Evolutionary conservation across 2,888 invertebrate genomes (phyloP), one percentile per base, ranked within the genome.

Genomic region (Tetanocera ferruginea): DNA sequence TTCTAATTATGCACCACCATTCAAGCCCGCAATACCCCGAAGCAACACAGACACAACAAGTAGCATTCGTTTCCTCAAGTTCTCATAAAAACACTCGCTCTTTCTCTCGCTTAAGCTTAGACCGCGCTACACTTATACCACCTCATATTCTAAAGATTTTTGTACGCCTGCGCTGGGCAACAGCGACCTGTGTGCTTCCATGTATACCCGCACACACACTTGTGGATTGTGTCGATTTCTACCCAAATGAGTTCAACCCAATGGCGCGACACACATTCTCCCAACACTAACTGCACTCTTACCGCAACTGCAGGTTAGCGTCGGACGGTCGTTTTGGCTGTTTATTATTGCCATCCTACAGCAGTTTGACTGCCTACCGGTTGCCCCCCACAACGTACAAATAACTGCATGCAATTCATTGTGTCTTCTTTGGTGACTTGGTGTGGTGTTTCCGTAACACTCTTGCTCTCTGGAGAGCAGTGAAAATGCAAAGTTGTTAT

Each of bases 11-110:
- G 60, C 55, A 70, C 76, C 67, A 71, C 76, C 67, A 71, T 72
- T 23, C 5, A 25, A 76, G 64, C 77, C 72, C 71, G 51, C 66
- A 72, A 70, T 62, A 71, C 49, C 76, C 79, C 78, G 69, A 71
- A 83, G 81, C 83, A 83, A 83, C 83, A 80, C 83, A 84, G 85
- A 83, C 84, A 85, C 86, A 86, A 86, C 86, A 86, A 86, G 86
- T 86, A 86, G 86, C 84, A 71, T 76, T 52, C 23, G 80, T 37
- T 34, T 25, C 57, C 34, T 8, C 34, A 72, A 25, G 57, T 60
- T 57, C 57, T 75, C 62, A 62, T 43, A 3, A 51, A n/a, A 19
- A 34, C 11, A 49, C 70, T 14, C 69, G n/a, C 37, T 49, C 28
- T 60, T 14, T 55, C 37, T 14, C 66, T 52, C 77, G n/a, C 52